These are phyloP conservation scores for Aramus guarauna DNA, from an alignment of 2,113 vertebrate species.

Conservation along the genomic window DNA sequence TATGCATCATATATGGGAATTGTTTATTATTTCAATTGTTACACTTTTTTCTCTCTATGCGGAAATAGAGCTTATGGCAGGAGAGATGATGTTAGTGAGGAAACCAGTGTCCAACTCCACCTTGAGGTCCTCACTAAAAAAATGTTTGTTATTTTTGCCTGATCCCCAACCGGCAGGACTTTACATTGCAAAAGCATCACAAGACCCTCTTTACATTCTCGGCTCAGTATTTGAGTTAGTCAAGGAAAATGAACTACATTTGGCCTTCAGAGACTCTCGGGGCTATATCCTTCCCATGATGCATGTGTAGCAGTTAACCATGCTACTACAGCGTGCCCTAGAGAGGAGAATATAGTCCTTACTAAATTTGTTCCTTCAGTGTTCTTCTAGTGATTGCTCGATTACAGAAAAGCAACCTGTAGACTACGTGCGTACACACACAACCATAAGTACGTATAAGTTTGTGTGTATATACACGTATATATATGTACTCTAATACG, in stretches of 20 bases:
- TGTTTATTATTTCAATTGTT: slow-evolving; percentile 3
- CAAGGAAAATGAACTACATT: background rate
- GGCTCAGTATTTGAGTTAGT: background rate
- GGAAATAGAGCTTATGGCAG: background rate
- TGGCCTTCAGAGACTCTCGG: background rate
- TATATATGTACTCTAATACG: background rate
- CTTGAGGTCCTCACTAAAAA: background rate
- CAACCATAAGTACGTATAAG: rapidly evolving
- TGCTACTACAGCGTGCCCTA: background rate
- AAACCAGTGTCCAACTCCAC: background rate
- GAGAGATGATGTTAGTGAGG: background rate
- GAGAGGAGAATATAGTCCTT: background rate
- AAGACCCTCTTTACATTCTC: background rate
- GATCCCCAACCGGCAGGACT: background rate
- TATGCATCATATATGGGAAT: background rate
- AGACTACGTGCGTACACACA: background rate
- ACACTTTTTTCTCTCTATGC: background rate
- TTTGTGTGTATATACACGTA: too few relatives aligned
- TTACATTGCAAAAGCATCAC: background rate
- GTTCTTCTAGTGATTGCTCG: background rate
- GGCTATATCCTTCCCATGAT: background rate
- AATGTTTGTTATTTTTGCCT: background rate
- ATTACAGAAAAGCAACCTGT: background rate
- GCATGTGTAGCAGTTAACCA: background rate
- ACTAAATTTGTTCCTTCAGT: background rate